Evolutionary conservation across 2,888 invertebrate genomes (phyloP), one percentile per base, ranked within the genome.

Genomic region (Ophion ventricosus): DNA sequence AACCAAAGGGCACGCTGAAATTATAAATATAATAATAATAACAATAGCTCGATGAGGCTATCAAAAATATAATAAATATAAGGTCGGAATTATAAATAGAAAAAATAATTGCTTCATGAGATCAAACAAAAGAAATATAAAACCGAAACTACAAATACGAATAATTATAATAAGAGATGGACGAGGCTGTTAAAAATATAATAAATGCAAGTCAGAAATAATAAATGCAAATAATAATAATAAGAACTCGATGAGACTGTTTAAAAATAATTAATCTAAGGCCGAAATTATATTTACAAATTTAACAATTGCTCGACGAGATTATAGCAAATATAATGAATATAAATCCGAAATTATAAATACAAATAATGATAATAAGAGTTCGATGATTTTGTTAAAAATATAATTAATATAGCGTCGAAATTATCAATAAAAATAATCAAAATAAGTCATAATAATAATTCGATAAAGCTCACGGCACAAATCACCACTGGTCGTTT

Each of bases 401-500:
- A 43, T 14, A 43, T 1, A 43, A 49, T 49, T 1, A 49, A 49
- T 49, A 17, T 49, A 49, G 17, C 20, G 20, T 3, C 23, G 8
- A 8, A 20, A 20, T 23, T 8, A 57, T 57, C 20, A 57, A 57
- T 8, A 20, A 1, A 8, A 20, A 23, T 7, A 57, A 57, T 8
- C n/a, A n/a, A n/a, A n/a, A n/a, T n/a, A n/a, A 23, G 2, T 23
- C 1, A 20, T 20, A 57, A 57, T 57, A 8, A 20, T 0, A 17
- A 57, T 23, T 57, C 8, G 20, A 23, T 57, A 57, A 57, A 11
- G 20, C 23, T 23, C 26, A 29, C 25, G 17, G 11, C 25, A 25
- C 26, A 54, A 29, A 54, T n/a, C 72, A 40, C 57, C 20, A 23
- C 29, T 72, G 29, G 56, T 20, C 17, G 25, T 20, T 70, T 56